Conservation (phyloP, 35 echinoderm and acorn worm species). For the Apostichopus californicus region DNA sequence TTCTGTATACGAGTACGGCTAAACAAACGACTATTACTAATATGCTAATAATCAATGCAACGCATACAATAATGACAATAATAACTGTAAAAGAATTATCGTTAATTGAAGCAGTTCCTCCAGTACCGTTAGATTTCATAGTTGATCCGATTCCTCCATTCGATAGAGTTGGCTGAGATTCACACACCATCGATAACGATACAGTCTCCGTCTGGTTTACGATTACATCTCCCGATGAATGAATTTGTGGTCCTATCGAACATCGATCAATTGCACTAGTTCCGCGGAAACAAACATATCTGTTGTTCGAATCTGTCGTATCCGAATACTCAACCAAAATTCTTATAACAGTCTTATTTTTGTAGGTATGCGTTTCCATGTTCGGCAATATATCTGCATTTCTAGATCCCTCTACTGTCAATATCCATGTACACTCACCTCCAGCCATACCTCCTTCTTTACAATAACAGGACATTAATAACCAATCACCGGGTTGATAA, state of each 20-base stretch:
- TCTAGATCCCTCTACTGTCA: neutral
- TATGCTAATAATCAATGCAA: no score
- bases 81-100: no score
- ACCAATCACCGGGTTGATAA: slow-evolving; percentile 2
- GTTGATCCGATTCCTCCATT: no score
- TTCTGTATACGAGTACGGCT: no score
- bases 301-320: neutral
- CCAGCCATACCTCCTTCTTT: neutral
- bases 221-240: neutral
- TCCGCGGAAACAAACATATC: neutral
- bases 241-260: slow-evolving; percentile 11
- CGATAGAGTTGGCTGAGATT: no score
- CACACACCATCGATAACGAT: no score
- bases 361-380: neutral
- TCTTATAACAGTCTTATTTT: neutral
- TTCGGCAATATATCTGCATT: neutral
- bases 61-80: no score
- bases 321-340: neutral
- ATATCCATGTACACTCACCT: neutral
- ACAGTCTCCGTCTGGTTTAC: no score
- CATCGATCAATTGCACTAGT: neutral
- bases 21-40: no score
- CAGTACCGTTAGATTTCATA: no score
- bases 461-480: slow-evolving; percentile 16
- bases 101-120: no score